phyloP scores from a whole-genome alignment of 2,797 vertebrate genomes.

The Avahi laniger region DNA sequence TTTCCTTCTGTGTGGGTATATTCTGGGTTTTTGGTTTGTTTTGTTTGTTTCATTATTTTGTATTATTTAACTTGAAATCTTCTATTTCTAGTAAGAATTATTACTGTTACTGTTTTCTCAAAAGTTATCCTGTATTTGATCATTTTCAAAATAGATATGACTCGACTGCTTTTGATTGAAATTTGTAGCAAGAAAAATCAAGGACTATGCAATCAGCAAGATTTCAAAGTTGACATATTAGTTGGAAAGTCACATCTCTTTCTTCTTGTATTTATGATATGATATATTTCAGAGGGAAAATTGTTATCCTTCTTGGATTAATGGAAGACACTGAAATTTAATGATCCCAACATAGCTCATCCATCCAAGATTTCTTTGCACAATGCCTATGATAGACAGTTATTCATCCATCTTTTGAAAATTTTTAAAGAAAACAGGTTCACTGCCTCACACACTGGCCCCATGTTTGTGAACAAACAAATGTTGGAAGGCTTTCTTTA shows the following conservation, averaged over 20 bases:
- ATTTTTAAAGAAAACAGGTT: not conserved
- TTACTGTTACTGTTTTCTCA: not conserved
- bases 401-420: not conserved
- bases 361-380: not conserved
- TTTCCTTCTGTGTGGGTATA: not conserved
- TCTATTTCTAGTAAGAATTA: slow-evolving; percentile 23
- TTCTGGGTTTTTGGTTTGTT: not conserved
- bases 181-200: not conserved
- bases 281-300: not conserved
- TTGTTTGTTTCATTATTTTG: not conserved
- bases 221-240: slow-evolving; percentile 28
- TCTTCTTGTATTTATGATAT: not conserved
- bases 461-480: not conserved
- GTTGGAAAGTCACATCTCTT: not conserved
- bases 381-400: not conserved
- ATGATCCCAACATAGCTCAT: not conserved
- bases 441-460: not conserved
- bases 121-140: not conserved
- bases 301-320: not conserved
- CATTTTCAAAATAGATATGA: not conserved
- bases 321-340: not conserved
- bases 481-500: not conserved
- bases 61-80: not conserved
- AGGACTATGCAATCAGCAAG: not conserved
- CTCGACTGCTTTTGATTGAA: not conserved